Evolutionary conservation across 2,888 invertebrate species (phyloP).

Genomic region (Cantharis rustica): DNA sequence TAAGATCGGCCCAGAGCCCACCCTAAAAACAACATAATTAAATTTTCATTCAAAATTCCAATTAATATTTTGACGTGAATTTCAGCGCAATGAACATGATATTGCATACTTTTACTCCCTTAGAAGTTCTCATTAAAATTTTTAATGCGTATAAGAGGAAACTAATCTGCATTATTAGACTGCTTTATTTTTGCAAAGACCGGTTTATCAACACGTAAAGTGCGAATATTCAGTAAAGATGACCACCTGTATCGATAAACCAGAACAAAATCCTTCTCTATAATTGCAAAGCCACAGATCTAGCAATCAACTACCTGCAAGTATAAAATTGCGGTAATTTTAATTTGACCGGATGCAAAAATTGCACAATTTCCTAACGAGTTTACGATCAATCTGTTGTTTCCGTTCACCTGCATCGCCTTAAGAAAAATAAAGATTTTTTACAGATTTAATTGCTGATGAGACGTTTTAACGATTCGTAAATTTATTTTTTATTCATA

Average conservation of each 20-base stretch:
- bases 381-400: constrained; percentile 32
- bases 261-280: background rate
- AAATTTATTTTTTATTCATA: background rate
- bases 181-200: background rate
- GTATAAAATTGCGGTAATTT: constrained; percentile 25
- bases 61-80: background rate
- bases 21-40: background rate
- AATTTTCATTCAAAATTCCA: background rate
- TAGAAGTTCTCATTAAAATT: background rate
- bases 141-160: background rate
- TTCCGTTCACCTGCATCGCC: constrained; percentile 33
- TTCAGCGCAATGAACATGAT: background rate
- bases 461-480: background rate
- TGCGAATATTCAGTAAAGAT: background rate
- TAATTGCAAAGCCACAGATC: background rate
- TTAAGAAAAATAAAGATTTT: background rate
- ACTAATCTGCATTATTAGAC: background rate
- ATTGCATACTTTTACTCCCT: background rate
- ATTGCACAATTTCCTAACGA: constrained; percentile 26
- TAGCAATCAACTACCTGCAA: constrained; percentile 1
- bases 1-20: background rate
- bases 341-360: constrained; percentile 27
- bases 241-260: background rate
- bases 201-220: background rate
- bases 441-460: background rate